Evolutionary conservation across 2,888 invertebrate genomes (phyloP), one percentile per base, ranked within the genome.

Genomic region (Ypsolopha sequella): DNA sequence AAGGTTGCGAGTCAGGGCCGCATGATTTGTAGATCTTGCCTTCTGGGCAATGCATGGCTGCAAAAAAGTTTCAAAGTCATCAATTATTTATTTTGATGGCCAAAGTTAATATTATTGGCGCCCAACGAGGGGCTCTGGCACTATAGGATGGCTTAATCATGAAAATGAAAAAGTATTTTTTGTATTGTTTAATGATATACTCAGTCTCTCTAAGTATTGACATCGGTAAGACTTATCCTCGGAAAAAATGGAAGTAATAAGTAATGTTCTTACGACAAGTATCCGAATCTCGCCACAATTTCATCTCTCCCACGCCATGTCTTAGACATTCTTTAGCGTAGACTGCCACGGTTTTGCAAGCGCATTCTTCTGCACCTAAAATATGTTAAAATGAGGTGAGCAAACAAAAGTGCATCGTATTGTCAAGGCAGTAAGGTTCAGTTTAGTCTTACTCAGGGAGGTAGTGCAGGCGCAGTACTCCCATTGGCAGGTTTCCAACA

Each of bases 11-110:
- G 54, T 91, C 88, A 0, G 93, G 91, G 0, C 95, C 95, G 69
- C 96, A 97, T 0, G 93, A 77, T 58, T 90, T 89, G 81, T 95
- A 96, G 1, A 94, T 82, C 59, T 91, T 91, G 36, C 94, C 94
- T 53, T 89, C 90, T 0, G 88, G 88, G 61, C 97, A 97, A 53
- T 86, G 80, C 78, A 95, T 91, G 6, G 95, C 96, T 96, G 68
- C 47, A 34, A 48, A 41, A 41, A 50, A 11, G 33, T 14, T 35
- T 14, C 8, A 51, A 24, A 39, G 7, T 11, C 10, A 39, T 38
- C 2, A 10, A n/a, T 10, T n/a, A 38, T 38, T 3, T 24, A 24
- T 24, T 24, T 24, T 24, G 2, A 3, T 24, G 4, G 24, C 24
- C 24, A 24, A 24, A 24, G 24, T 24, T 24, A 3, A 24, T 24